phyloP scores from a whole-genome alignment of 2,113 vertebrate species.

The Myotis davidii region DNA sequence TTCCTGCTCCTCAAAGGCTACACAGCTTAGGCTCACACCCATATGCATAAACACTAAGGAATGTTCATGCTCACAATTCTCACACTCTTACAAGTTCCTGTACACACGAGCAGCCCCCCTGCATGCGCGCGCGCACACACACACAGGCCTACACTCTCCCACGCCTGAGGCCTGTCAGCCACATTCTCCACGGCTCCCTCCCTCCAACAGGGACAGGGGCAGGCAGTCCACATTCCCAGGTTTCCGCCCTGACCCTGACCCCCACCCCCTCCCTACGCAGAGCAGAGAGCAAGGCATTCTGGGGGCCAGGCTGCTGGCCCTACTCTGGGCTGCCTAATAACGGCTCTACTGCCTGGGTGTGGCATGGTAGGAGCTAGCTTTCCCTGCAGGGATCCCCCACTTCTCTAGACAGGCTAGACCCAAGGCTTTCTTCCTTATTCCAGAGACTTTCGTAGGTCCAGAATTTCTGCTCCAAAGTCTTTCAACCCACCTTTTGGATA shows the following conservation, averaged over 20 bases:
- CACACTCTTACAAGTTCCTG: slow-evolving; percentile 48
- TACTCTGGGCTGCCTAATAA: slow-evolving; percentile 11
- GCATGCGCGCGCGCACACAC: too few relatives aligned
- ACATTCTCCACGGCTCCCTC: slow-evolving; percentile 64
- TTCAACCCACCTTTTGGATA: background rate
- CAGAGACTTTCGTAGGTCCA: background rate
- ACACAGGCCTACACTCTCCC: slow-evolving; percentile 2
- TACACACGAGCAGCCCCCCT: slow-evolving; percentile 21
- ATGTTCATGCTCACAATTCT: slow-evolving; percentile 65
- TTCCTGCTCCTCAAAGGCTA: slow-evolving; percentile 44
- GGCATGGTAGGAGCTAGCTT: background rate
- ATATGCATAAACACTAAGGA: slow-evolving; percentile 70
- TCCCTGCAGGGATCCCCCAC: background rate
- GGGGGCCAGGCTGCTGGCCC: slow-evolving; percentile 49
- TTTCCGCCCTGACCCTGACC: slow-evolving; percentile 71
- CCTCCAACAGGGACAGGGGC: slow-evolving; percentile 45
- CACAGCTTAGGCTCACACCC: slow-evolving; percentile 55
- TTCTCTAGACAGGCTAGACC: background rate
- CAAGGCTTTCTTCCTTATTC: background rate
- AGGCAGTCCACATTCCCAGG: slow-evolving; percentile 72
- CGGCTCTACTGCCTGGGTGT: background rate
- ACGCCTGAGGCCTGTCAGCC: slow-evolving; percentile 57
- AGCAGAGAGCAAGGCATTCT: slow-evolving; percentile 69
- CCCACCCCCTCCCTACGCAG: background rate
- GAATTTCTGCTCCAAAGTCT: background rate